These are phyloP conservation scores for Toxonevra muliebris DNA, from an alignment of 2,888 invertebrate species.

Conservation along the genomic window DNA sequence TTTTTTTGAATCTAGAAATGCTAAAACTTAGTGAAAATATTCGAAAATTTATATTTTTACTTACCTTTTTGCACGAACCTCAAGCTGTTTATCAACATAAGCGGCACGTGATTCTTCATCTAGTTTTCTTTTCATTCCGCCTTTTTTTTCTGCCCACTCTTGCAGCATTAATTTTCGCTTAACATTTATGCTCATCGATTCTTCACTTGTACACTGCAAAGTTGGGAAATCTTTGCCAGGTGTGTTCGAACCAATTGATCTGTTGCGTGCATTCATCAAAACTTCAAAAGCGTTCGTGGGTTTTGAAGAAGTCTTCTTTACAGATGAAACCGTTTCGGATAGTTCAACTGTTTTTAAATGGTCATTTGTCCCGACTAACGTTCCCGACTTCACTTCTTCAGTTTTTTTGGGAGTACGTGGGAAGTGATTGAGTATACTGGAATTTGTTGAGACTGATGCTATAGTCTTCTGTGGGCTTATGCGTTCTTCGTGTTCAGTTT, in stretches of 20 bases:
- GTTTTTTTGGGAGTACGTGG: constrained; percentile 46
- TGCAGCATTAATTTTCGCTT: constrained; percentile 69
- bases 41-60: constrained; percentile 21
- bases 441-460: constrained; percentile 27
- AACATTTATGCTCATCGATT: constrained; percentile 48
- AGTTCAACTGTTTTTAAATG: not conserved
- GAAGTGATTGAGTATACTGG: constrained; percentile 49
- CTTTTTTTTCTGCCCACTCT: constrained; percentile 74
- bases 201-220: constrained; percentile 23
- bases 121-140: constrained; percentile 71
- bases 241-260: constrained; percentile 72
- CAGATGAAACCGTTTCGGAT: not conserved
- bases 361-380: constrained; percentile 9
- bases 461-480: constrained; percentile 46
- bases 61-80: constrained; percentile 69
- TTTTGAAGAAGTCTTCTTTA: constrained; percentile 23
- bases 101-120: constrained; percentile 70
- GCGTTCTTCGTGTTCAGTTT: constrained; percentile 17
- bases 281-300: constrained; percentile 71
- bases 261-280: constrained; percentile 75
- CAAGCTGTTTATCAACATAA: constrained; percentile 69
- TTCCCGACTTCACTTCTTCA: constrained; percentile 2
- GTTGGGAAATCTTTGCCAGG: constrained; percentile 66
- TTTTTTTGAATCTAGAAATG: constrained; percentile 54
- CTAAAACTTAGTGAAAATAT: constrained; percentile 1